A percentile compares a stretch with the other conserved stretches of the same genome.
phyloP scores from a whole-genome alignment of 2,113 vertebrate genomes.

The Paralichthys olivaceus region DNA sequence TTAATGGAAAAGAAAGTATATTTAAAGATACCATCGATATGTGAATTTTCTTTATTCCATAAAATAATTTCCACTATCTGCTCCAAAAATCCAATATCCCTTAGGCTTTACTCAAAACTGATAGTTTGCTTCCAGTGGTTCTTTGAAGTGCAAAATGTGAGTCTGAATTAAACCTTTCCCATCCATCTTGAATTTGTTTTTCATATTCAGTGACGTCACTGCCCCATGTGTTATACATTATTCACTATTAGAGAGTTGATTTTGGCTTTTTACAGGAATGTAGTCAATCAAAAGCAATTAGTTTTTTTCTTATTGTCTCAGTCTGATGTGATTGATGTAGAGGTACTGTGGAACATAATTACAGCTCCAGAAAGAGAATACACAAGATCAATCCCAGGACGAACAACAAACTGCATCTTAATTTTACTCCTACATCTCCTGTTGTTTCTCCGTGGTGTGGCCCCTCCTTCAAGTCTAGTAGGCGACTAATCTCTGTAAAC shows the following conservation, averaged over 20 bases:
- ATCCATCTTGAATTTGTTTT: not conserved
- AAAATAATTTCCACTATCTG: no score
- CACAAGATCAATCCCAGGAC: not conserved
- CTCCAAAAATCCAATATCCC: not conserved
- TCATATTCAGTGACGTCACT: not conserved
- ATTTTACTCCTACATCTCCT: constrained; percentile 63
- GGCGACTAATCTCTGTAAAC: constrained; percentile 90
- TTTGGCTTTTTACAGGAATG: constrained; percentile 27
- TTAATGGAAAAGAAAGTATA: no score
- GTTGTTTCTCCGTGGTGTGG: constrained; percentile 86
- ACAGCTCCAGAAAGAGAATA: constrained; percentile 5
- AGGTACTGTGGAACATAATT: constrained; percentile 17
- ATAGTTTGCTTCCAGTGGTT: not conserved
- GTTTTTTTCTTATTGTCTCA: not conserved
- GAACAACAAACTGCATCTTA: constrained; percentile 41
- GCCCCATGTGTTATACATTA: constrained; percentile 6
- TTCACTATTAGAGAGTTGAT: constrained; percentile 29
- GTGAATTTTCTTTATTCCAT: no score
- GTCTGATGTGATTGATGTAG: constrained; percentile 24
- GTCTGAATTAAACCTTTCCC: not conserved
- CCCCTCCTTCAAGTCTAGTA: constrained; percentile 92
- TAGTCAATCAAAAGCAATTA: not conserved
- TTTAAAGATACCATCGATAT: no score
- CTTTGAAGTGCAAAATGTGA: not conserved
- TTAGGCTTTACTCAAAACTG: not conserved